phyloP scores from a whole-genome alignment of 2,888 invertebrate genomes.

The Exephanes ischioxanthus region DNA sequence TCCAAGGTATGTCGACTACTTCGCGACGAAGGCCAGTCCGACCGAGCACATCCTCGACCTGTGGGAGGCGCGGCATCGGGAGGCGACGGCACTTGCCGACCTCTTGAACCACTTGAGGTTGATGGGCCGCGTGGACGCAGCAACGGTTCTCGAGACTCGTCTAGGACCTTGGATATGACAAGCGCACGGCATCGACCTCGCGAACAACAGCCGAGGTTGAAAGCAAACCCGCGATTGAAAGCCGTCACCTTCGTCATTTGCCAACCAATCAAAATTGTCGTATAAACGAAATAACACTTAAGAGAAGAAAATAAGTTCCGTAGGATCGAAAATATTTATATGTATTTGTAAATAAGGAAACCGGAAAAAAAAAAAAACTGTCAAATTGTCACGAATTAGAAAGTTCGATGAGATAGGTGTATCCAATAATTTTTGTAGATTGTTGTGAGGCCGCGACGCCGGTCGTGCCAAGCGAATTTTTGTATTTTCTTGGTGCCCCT shows the following conservation, averaged over 20 bases:
- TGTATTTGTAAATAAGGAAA: constrained; percentile 74
- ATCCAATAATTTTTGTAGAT: constrained; percentile 62
- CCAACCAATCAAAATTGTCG: constrained; percentile 48
- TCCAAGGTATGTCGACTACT: constrained; percentile 93
- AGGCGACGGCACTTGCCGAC: constrained; percentile 92
- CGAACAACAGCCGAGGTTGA: constrained; percentile 37
- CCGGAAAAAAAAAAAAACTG: constrained; percentile 69
- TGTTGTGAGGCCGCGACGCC: constrained; percentile 54
- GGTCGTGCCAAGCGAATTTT: constrained; percentile 60
- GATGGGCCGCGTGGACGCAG: constrained; percentile 94
- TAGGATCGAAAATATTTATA: constrained; percentile 52
- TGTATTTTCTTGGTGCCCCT: constrained; percentile 63
- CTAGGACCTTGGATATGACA: constrained; percentile 78
- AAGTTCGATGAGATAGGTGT: constrained; percentile 49
- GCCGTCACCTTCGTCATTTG: constrained; percentile 27
- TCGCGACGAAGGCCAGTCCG: constrained; percentile 97
- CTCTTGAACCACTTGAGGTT: constrained; percentile 92
- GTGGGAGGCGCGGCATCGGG: constrained; percentile 96
- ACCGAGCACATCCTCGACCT: constrained; percentile 97
- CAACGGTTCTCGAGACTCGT: constrained; percentile 89
- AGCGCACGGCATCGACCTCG: constrained; percentile 24
- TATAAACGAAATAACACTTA: constrained; percentile 3
- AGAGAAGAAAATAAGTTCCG: constrained; percentile 13
- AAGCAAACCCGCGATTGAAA: constrained; percentile 48
- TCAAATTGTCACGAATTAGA: constrained; percentile 69